Evolutionary conservation across 2,888 invertebrate genomes (phyloP).

Genomic region (Standfussiana lucernea): DNA sequence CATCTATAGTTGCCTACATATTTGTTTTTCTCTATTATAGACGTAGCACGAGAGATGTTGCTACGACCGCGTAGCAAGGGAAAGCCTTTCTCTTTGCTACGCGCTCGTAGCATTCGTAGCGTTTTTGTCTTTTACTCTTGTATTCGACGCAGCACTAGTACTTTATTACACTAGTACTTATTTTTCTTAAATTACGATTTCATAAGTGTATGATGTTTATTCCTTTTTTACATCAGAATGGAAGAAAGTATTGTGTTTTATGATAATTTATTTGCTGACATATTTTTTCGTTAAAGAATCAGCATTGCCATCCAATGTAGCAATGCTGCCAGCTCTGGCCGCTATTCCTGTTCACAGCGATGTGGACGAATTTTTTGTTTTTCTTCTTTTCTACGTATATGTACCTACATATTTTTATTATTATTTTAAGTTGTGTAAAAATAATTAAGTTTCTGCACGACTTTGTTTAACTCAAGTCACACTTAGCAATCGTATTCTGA

Average conservation of each 20-base stretch:
- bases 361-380: too few relatives aligned
- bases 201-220: background rate
- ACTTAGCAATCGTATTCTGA: background rate
- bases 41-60: background rate
- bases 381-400: too few relatives aligned
- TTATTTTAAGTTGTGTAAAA: too few relatives aligned
- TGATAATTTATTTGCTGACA: too few relatives aligned
- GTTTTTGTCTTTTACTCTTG: background rate
- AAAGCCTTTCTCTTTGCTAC: slow-evolving; percentile 16
- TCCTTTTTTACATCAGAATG: background rate
- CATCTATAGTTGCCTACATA: background rate
- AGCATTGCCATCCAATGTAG: too few relatives aligned
- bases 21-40: background rate
- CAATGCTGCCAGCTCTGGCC: too few relatives aligned
- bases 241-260: background rate
- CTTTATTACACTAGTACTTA: background rate
- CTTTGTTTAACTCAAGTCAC: slow-evolving; percentile 9
- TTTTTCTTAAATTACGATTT: background rate
- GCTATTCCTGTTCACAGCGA: too few relatives aligned
- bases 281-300: too few relatives aligned
- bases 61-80: background rate
- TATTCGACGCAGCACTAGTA: background rate
- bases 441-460: background rate
- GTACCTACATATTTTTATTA: too few relatives aligned
- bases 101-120: slow-evolving; percentile 21